Base-by-base conservation (phyloP, 2,797 vertebrate species). In the Scarus forsteni region DNA sequence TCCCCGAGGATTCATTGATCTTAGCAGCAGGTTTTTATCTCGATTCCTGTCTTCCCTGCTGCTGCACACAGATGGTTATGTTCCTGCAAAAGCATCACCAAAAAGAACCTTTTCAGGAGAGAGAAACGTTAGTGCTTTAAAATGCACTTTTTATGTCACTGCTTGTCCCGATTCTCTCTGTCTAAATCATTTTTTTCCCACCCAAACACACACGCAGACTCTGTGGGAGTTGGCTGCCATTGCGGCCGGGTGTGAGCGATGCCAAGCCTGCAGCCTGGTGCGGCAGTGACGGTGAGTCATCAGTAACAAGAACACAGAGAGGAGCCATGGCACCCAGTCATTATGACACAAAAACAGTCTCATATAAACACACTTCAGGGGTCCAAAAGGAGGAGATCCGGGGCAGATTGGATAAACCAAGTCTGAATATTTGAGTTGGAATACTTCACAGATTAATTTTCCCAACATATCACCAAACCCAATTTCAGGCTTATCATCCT, bases 261-360 rank as follows among this genome's bases (percentile, higher is more conserved):
- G 84, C 84, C 88, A 85, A 84, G 72, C 71, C 83, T 75, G 85
- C 88, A 87, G 88, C 81, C 85, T 85, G 79, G 85, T 84, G 82
- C 56, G 35, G 69, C 79, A 81, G 58, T 67, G 79, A 84, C 9
- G 58, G 68, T 91, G 89, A 92, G 67, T 91, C 89, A 92, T 71
- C 80, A 75, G 69, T 91, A 49, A 68, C 86, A 81, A 76, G 87
- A 90, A 86, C 83, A 88, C 69, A 79, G 75, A 60, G 62, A 79
- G 68, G 66, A 83, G 74, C 70, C 62, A 62, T 77, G 65, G 83
- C 84, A 79, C 68, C 52, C 54, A 63, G 70, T 80, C 69, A 80
- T 81, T 68, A 64, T 54, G 66, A 52, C 66, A 63, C 58, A 55
- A 72, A 38, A 66, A 38, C 42, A 39, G 34, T 50, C 40, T 46